These are phyloP conservation scores for Ceyx melanurus DNA, from an alignment of 2,113 vertebrate species.

Conservation along the genomic window DNA sequence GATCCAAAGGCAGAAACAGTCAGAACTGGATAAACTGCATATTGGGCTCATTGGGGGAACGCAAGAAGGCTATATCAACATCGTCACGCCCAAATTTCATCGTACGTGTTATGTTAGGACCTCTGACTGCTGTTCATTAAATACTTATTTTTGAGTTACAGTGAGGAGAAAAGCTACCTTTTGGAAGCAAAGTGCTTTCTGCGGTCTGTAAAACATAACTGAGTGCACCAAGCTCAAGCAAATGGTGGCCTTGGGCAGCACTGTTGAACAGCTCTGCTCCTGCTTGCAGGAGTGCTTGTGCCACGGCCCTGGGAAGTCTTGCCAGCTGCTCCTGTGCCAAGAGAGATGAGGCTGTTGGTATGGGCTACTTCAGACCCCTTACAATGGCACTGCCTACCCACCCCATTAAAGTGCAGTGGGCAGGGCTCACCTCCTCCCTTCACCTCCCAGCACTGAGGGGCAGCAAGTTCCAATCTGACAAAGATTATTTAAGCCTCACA, in stretches of 20 bases:
- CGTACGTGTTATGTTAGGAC: not conserved
- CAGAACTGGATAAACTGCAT: conserved; percentile 36
- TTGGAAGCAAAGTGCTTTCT: not conserved
- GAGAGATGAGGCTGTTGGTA: not conserved
- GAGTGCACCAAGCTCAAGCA: not conserved
- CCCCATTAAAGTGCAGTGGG: not conserved
- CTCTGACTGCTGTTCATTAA: not conserved
- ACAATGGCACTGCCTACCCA: not conserved
- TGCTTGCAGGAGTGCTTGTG: not conserved
- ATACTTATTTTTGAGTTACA: not conserved
- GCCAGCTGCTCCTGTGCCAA: not conserved
- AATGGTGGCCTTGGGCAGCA: not conserved
- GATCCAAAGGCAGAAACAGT: conserved; percentile 48
- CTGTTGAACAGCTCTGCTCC: not conserved
- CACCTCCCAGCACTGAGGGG: not conserved
- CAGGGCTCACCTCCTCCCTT: not conserved
- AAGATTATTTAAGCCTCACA: not conserved
- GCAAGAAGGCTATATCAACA: conserved; percentile 67
- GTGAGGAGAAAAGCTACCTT: not conserved
- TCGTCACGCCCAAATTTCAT: not conserved
- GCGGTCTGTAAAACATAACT: not conserved
- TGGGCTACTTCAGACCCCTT: not conserved
- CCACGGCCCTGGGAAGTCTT: not conserved
- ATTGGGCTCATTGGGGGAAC: conserved; percentile 49
- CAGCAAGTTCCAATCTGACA: not conserved